These are phyloP conservation scores for Biston stratarius DNA, from an alignment of 2,888 invertebrate species.

Conservation along the genomic window DNA sequence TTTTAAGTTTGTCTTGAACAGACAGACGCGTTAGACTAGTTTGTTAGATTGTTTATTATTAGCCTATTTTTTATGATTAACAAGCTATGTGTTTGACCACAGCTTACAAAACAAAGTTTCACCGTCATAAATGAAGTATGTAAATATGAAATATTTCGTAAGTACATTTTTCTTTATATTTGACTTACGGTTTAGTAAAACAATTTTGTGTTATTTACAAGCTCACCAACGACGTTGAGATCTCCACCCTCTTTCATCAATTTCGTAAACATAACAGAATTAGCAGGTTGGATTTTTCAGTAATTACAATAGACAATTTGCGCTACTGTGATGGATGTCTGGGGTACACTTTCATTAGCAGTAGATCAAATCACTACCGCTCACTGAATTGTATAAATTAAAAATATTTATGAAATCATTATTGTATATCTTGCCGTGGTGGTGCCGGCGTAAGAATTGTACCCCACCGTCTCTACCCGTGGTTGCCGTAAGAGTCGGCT, in stretches of 20 bases:
- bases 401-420: background rate
- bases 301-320: constrained; percentile 46
- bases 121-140: too few species aligned
- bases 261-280: constrained; percentile 39
- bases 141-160: too few species aligned
- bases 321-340: constrained; percentile 42
- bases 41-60: too few species aligned
- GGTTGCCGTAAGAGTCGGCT: too few species aligned
- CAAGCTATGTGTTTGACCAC: too few species aligned
- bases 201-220: background rate
- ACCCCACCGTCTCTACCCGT: too few species aligned
- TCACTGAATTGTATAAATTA: background rate
- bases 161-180: background rate
- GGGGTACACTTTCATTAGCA: background rate
- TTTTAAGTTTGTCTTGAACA: too few species aligned
- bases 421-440: too few species aligned
- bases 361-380: constrained; percentile 11
- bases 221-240: background rate
- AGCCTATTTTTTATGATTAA: too few species aligned
- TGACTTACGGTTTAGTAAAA: background rate
- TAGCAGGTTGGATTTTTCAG: constrained; percentile 41
- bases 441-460: too few species aligned
- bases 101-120: too few species aligned
- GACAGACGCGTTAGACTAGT: too few species aligned
- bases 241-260: constrained; percentile 13